Evolutionary conservation across 2,888 invertebrate species (phyloP), one percentile per base, ranked within the genome.

Genomic region (Drosophila nr. perissopoda): DNA sequence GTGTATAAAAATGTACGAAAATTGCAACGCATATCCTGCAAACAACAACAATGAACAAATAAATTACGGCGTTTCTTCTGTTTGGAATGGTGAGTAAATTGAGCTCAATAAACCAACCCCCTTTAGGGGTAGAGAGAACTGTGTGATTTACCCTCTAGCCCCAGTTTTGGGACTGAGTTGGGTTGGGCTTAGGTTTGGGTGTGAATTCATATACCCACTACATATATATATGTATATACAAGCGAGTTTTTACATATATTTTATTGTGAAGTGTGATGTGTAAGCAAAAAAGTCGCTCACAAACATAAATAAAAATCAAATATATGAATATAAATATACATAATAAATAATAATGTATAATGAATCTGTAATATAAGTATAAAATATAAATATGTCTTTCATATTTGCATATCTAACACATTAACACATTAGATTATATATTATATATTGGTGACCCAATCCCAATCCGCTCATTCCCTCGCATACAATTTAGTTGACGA

Each of bases 1-100:
- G 18, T 18, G 18, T 38, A 5, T 0, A 54, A 27, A 54, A 40
- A 29, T 27, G 3, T 31, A 62, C 62, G 18, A 27, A 65, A 45
- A 70, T 60, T 54, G 51, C 60, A 78, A 79, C 79, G 67, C 40
- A 79, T 38, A 69, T 69, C 64, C 71, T 70, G 53, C 48, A 48
- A 73, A 70, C 56, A 71, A 63, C 27, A 76, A 67, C 27, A 58
- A 60, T 36, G 49, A 67, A 68, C 59, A 65, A 66, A 66, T 48
- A 61, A 71, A 75, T 66, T 61, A 65, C 77, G 69, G 36, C 48
- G 61, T 33, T n/a, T 40, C 21, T 29, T 18, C n/a, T 68, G 31
- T 36, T 38, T 54, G 36, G 29, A 54, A 57, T 63, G 70, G 77
- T 80, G 58, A 80, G 80, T 80, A 56, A 69, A 67, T 68, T 54